Evolutionary conservation across 2,888 invertebrate genomes (phyloP).

Genomic region (Achlya flavicornis): DNA sequence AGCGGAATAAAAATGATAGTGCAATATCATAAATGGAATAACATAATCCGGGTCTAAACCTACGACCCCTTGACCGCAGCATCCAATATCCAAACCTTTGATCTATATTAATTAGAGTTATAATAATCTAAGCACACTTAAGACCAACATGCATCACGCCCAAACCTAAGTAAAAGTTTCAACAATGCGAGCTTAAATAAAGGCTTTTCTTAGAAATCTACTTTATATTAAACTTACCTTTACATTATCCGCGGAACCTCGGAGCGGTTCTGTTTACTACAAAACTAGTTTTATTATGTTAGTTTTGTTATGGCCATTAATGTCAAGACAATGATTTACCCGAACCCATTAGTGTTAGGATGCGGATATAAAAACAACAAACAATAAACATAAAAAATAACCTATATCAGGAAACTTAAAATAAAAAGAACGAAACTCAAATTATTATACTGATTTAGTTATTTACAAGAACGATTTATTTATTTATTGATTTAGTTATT

Average conservation of each 20-base stretch:
- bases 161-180: not conserved
- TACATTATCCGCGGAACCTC: not conserved
- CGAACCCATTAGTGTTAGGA: not conserved
- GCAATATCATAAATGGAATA: not conserved
- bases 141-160: slow-evolving; percentile 1
- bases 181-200: not conserved
- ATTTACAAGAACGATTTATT: no score
- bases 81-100: not conserved
- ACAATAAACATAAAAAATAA: not conserved
- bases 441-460: not conserved
- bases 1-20: not conserved
- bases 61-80: not conserved
- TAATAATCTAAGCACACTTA: not conserved
- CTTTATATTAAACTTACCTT: not conserved
- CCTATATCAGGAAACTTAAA: not conserved
- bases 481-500: no score
- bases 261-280: not conserved
- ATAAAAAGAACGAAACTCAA: not conserved
- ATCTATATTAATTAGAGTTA: not conserved
- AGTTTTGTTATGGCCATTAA: not conserved
- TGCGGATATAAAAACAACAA: not conserved
- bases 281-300: not conserved
- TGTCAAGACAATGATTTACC: not conserved
- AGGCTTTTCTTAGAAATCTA: not conserved
- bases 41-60: not conserved